Conservation (phyloP, 2,888 invertebrate species). For the Xanthia icteritia region DNA sequence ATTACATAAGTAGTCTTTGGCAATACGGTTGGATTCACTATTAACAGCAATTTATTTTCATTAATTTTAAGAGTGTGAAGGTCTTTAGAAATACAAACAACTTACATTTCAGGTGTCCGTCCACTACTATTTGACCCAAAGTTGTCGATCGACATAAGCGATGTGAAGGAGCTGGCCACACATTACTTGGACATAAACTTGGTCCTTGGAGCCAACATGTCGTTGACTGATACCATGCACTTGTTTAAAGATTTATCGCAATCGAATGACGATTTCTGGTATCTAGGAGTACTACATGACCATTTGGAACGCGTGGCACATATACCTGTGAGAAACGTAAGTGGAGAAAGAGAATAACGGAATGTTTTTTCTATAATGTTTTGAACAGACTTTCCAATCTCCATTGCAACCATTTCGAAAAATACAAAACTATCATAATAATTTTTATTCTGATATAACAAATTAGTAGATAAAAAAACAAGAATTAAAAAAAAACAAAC, state of each 20-base stretch:
- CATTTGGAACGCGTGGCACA: conserved; percentile 91
- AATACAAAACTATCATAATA: too few relatives aligned
- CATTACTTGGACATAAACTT: conserved; percentile 76
- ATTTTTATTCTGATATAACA: too few relatives aligned
- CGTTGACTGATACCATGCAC: conserved; percentile 87
- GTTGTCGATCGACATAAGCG: conserved; percentile 74
- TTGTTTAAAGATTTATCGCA: conserved; percentile 77
- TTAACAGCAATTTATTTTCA: too few relatives aligned
- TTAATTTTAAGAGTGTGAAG: too few relatives aligned
- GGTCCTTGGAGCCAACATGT: conserved; percentile 89
- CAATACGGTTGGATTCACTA: too few relatives aligned
- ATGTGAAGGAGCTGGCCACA: conserved; percentile 72
- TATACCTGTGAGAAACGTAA: conserved; percentile 90
- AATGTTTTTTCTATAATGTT: too few relatives aligned
- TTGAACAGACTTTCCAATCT: too few relatives aligned
- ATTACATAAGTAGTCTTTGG: too few relatives aligned
- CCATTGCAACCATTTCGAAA: too few relatives aligned
- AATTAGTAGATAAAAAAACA: too few relatives aligned
- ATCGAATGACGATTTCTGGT: conserved; percentile 83
- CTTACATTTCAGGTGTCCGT: conserved; percentile 75
- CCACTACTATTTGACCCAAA: conserved; percentile 74
- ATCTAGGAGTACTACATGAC: conserved; percentile 84
- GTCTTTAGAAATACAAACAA: too few relatives aligned
- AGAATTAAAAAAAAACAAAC: too few relatives aligned
- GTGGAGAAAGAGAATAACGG: conserved; percentile 46